Conservation (phyloP, 2,113 vertebrate genomes). For the Rhynchopsitta pachyrhyncha region DNA sequence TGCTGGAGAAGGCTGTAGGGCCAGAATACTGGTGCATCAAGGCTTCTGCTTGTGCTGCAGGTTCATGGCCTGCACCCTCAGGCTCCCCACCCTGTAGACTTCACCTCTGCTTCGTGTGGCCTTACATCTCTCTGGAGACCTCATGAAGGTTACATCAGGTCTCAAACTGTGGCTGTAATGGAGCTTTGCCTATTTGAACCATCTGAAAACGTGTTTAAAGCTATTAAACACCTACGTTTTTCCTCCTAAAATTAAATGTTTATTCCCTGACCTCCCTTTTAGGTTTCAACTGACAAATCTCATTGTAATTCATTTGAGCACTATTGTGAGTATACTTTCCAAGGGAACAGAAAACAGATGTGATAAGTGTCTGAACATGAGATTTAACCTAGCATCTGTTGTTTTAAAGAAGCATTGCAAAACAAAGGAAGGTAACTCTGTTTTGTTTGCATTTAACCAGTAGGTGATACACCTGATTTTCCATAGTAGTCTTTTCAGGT, state of each 20-base stretch:
- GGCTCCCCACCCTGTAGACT: neutral
- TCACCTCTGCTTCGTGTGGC: neutral
- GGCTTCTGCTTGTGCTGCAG: neutral
- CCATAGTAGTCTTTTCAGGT: neutral
- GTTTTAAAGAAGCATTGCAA: conserved; percentile 9
- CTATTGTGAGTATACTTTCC: conserved; percentile 9
- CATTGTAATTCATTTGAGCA: conserved; percentile 25
- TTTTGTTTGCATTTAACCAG: neutral
- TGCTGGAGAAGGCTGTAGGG: neutral
- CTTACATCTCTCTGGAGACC: neutral
- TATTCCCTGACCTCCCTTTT: conserved; percentile 16
- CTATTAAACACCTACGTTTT: neutral
- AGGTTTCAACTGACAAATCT: conserved; percentile 34
- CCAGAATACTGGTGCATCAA: rapidly evolving
- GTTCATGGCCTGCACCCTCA: neutral
- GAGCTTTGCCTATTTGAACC: neutral
- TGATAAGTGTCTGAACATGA: conserved; percentile 36
- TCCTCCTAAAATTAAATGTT: neutral
- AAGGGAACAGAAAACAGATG: conserved; percentile 32
- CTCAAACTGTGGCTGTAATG: neutral
- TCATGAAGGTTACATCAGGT: neutral
- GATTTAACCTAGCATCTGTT: conserved; percentile 19
- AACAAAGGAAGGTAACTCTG: neutral
- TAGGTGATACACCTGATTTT: conserved; percentile 15
- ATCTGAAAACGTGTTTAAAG: neutral